Evolutionary conservation across 2,797 vertebrate genomes (phyloP), one percentile per base, ranked within the genome.

Genomic region (Neostethus bicornis): DNA sequence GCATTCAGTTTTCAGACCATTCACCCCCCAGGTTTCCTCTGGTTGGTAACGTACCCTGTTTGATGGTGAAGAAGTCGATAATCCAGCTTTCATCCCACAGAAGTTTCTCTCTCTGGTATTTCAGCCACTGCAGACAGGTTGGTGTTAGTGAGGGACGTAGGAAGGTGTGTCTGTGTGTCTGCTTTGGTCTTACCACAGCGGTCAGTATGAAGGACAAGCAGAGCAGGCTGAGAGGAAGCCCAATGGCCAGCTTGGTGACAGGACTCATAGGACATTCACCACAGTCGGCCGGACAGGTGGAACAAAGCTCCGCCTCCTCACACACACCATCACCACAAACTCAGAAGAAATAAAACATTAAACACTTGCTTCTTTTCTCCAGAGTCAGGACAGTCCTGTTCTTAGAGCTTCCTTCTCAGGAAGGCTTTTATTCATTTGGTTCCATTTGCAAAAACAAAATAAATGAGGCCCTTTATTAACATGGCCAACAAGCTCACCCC

Each of bases 21-120:
- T 9, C 26, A 8, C 26, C 4, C 26, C 9, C 4, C 11, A 12
- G 10, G 29, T 29, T 28, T 3, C 1, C 12, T 29, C 29, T 28
- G 20, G 12, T 28, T 7, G 5, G 41, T 17, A 25, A 1, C 9
- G 0, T 12, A 95, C 91, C 91, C 90, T 93, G 90, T 87, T 94
- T 93, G 21, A 95, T 93, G 4, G 78, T 57, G n/a, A 37, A 66
- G 56, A 93, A 94, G 73, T 94, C 90, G 46, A 94, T 93, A 84
- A 95, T 91, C 93, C 92, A 96, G 72, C 92, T 95, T 86, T 95
- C 92, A 69, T 94, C 92, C 92, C 92, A 93, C 85, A 96, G 66
- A 70, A 95, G 83, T 77, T 92, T 97, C 87, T 93, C 87, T 50
- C 93, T 94, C 88, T 97, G 94, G 77, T 94, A 94, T 25, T 91